Percentiles rank a stretch among this genome's conserved stretches.
phyloP scores from a whole-genome alignment of 1,140 invertebrate species.

The Neuroterus valhalla region DNA sequence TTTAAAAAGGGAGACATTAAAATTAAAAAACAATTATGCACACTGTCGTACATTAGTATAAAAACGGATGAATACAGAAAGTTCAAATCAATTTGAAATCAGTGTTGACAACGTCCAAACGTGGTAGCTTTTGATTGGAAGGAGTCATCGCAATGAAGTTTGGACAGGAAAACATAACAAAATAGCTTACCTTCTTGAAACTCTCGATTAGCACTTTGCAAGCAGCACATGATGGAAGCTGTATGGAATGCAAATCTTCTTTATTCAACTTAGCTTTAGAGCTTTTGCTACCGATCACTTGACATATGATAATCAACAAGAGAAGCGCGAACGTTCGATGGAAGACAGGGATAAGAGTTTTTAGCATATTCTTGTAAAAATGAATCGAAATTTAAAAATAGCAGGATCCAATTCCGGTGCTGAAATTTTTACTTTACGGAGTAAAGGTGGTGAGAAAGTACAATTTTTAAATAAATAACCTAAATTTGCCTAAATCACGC shows the following conservation, averaged over 20 bases:
- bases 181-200: constrained; percentile 82
- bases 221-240: constrained; percentile 84
- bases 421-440: background rate
- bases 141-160: background rate
- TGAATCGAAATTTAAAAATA: background rate
- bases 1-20: too few species aligned
- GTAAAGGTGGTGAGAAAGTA: background rate
- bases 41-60: too few species aligned
- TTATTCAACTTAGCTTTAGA: constrained; percentile 49
- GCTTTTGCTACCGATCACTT: constrained; percentile 40
- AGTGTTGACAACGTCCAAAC: background rate
- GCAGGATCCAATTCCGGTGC: background rate
- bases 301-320: background rate
- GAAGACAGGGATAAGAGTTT: background rate
- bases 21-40: too few species aligned
- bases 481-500: background rate
- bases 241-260: constrained; percentile 52
- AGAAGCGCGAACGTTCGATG: background rate
- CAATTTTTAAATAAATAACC: constrained; percentile 5
- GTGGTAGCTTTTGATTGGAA: constrained; percentile 35
- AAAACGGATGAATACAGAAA: too few species aligned
- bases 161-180: constrained; percentile 18
- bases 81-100: too few species aligned
- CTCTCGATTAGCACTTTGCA: constrained; percentile 87
- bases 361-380: constrained; percentile 2